phyloP scores from a whole-genome alignment of 1,140 invertebrate species.

The Papilio polyxenes region DNA sequence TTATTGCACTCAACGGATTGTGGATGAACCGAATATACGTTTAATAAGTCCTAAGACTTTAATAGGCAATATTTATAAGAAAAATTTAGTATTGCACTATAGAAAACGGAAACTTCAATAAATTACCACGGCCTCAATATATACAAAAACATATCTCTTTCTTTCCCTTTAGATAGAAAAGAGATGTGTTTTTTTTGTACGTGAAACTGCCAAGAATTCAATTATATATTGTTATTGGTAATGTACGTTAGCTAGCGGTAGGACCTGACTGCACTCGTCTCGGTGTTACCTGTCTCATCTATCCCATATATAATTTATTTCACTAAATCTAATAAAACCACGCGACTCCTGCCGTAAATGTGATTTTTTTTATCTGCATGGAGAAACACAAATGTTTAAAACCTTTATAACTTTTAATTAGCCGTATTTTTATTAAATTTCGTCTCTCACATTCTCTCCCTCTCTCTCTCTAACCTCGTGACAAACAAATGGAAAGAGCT shows the following conservation, averaged over 20 bases:
- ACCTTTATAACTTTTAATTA: background rate
- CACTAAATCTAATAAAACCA: constrained; percentile 37
- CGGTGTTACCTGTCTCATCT: constrained; percentile 29
- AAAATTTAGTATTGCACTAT: too few species aligned
- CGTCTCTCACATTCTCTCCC: background rate
- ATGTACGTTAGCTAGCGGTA: background rate
- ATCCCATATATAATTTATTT: constrained; percentile 32
- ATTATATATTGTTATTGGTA: too few species aligned
- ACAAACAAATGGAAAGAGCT: background rate
- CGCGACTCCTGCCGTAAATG: constrained; percentile 30
- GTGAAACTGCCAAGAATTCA: too few species aligned
- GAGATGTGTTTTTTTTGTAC: background rate
- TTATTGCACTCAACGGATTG: constrained; percentile 6
- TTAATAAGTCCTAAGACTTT: too few species aligned
- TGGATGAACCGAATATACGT: too few species aligned
- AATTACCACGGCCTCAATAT: too few species aligned
- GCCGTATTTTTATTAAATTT: background rate
- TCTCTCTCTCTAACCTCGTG: background rate
- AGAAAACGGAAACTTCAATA: too few species aligned
- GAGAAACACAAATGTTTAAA: background rate
- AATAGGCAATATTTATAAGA: too few species aligned
- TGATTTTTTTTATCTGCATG: constrained; percentile 3
- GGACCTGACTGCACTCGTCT: constrained; percentile 30
- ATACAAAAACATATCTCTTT: background rate
- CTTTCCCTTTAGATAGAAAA: background rate